Evolutionary conservation across 2,113 vertebrate species (phyloP).

Genomic region (Urocynchramus pylzowi): DNA sequence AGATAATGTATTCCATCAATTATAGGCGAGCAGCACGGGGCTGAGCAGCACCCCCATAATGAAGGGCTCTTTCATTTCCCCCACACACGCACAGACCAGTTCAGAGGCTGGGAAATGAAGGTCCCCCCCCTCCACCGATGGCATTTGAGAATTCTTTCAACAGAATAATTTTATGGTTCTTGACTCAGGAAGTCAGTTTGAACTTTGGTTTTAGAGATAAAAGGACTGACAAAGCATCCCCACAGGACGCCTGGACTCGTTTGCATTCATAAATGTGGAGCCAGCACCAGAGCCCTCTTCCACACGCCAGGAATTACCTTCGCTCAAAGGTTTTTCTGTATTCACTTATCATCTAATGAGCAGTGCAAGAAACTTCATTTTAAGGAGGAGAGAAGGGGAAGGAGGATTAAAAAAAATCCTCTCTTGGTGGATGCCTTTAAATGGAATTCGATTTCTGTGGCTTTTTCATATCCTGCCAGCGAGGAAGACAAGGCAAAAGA

Average conservation of each 20-base stretch:
- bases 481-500: background rate
- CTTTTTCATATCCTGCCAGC: background rate
- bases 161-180: constrained; percentile 63
- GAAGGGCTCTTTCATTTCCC: constrained; percentile 27
- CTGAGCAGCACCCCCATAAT: constrained; percentile 5
- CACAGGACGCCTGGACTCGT: constrained; percentile 40
- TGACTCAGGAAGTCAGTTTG: constrained; percentile 64
- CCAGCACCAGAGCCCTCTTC: constrained; percentile 41
- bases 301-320: constrained; percentile 61
- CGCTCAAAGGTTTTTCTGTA: constrained; percentile 53
- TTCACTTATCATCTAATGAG: constrained; percentile 71
- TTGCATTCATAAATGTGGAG: constrained; percentile 66
- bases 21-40: background rate
- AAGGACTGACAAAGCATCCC: constrained; percentile 68
- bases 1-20: constrained; percentile 21
- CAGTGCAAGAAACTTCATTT: constrained; percentile 62
- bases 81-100: background rate
- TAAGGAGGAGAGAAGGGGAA: constrained; percentile 39
- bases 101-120: constrained; percentile 27
- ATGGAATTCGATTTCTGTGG: constrained; percentile 28
- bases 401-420: constrained; percentile 26
- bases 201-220: constrained; percentile 71
- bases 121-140: background rate
- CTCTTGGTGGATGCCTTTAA: constrained; percentile 26
- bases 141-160: constrained; percentile 59